These are phyloP conservation scores for Chelonoidis abingdonii DNA, from an alignment of 2,113 vertebrate species.

Conservation along the genomic window DNA sequence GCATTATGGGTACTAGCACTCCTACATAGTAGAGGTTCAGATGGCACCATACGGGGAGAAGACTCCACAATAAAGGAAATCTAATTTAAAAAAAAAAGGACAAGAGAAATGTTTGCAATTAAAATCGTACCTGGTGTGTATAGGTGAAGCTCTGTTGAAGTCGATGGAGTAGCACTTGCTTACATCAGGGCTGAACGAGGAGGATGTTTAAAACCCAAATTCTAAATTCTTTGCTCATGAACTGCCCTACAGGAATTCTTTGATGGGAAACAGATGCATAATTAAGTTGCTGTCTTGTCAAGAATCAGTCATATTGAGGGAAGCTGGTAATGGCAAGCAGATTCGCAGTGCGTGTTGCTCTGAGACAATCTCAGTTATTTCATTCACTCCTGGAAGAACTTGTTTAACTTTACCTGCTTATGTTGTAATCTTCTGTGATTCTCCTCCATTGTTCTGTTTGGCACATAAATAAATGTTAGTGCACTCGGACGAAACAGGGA, in stretches of 20 bases:
- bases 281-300: background rate
- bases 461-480: background rate
- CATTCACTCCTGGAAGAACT: background rate
- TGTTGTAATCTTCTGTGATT: background rate
- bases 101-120: background rate
- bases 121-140: background rate
- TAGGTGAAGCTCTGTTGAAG: background rate
- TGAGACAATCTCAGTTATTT: background rate
- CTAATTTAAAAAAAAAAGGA: background rate
- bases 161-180: rapidly evolving
- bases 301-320: background rate
- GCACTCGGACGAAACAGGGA: background rate
- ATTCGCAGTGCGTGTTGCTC: background rate
- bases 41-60: background rate
- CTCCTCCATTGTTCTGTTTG: background rate
- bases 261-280: background rate
- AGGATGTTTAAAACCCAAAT: background rate
- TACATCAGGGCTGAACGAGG: background rate
- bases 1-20: background rate
- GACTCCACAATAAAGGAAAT: background rate
- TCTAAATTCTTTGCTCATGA: background rate
- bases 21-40: rapidly evolving
- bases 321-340: background rate
- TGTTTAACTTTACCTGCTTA: background rate
- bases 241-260: background rate